Conservation (phyloP, 2,113 vertebrate genomes). For the Anser brachyrhynchus region DNA sequence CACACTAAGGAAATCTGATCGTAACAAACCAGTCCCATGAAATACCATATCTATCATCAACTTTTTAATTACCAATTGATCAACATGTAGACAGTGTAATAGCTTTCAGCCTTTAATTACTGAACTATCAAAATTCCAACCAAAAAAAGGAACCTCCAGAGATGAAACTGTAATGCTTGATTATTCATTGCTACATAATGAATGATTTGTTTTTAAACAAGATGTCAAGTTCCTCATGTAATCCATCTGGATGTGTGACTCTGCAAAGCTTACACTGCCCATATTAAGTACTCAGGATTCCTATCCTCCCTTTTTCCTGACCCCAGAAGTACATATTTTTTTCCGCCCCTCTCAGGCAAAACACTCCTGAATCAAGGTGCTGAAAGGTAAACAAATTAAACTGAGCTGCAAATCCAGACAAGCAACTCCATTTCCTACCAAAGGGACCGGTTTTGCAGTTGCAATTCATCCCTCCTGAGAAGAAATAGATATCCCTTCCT, state of each 20-base stretch:
- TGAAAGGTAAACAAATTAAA: neutral
- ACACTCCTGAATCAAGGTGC: neutral
- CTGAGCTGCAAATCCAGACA: accelerated
- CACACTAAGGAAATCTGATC: constrained; percentile 61
- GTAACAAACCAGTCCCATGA: constrained; percentile 55
- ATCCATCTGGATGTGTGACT: constrained; percentile 75
- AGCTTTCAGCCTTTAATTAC: constrained; percentile 76
- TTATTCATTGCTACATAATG: constrained; percentile 78
- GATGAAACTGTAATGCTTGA: constrained; percentile 75
- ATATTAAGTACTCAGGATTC: constrained; percentile 54
- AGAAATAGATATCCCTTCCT: neutral
- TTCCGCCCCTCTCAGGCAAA: neutral
- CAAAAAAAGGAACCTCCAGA: constrained; percentile 77
- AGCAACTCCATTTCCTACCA: neutral
- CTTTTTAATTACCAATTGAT: constrained; percentile 73
- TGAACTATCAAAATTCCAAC: constrained; percentile 78
- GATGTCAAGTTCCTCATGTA: constrained; percentile 73
- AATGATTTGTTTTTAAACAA: constrained; percentile 79
- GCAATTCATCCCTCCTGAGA: neutral
- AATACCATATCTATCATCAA: constrained; percentile 74
- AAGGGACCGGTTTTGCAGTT: neutral
- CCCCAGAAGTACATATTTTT: neutral
- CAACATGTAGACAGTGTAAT: constrained; percentile 67
- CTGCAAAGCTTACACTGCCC: constrained; percentile 48
- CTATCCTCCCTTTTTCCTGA: neutral